Percentiles rank a stretch among this genome's conserved stretches.
Conservation (phyloP, 2,797 vertebrate genomes). For the Alcedo quadribrachys region DNA sequence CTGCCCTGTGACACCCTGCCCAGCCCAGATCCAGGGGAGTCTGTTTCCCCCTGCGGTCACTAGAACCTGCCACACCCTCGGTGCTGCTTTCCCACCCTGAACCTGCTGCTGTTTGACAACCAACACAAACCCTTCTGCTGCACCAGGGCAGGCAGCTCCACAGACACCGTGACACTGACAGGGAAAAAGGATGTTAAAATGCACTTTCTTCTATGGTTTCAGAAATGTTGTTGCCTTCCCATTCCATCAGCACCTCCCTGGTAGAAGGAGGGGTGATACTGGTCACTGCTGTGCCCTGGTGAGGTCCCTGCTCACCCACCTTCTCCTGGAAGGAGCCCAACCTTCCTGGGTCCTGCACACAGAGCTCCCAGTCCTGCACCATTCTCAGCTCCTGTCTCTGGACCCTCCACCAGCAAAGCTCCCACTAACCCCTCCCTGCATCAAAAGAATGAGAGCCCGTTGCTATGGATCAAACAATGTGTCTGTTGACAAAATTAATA, state of each 20-base stretch:
- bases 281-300: rapidly evolving
- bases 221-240: not conserved
- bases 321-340: not conserved
- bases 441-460: not conserved
- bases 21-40: not conserved
- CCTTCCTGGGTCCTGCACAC: not conserved
- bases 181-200: not conserved
- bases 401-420: not conserved
- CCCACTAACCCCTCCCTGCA: not conserved
- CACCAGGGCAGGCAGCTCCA: not conserved
- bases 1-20: not conserved
- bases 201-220: not conserved
- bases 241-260: not conserved
- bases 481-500: slow-evolving; percentile 57
- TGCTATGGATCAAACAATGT: not conserved
- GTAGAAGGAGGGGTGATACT: rapidly evolving
- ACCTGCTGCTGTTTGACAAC: not conserved
- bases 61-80: not conserved
- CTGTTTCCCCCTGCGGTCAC: not conserved
- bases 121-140: not conserved
- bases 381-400: not conserved
- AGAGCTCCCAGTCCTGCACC: not conserved
- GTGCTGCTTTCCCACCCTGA: not conserved
- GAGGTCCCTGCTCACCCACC: not conserved
- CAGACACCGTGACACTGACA: not conserved